Evolutionary conservation across 2,888 invertebrate genomes (phyloP).

Genomic region (Acanthacorydalis orientalis): DNA sequence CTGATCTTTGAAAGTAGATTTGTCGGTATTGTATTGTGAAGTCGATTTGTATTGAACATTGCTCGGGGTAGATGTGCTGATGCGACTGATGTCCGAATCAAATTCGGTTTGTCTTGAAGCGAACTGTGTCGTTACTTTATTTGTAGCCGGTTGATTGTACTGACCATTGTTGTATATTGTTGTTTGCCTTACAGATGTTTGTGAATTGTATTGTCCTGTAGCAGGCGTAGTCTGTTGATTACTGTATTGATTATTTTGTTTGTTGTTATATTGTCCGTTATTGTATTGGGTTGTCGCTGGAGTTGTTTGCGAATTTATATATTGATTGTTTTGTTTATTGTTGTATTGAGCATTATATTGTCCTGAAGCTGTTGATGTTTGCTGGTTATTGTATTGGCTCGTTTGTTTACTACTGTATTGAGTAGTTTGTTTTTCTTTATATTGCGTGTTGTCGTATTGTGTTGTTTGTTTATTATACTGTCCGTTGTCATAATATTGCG

Average conservation of each 20-base stretch:
- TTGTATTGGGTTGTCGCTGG: slow-evolving; percentile 8
- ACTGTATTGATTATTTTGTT: slow-evolving; percentile 8
- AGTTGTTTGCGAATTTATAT: background rate
- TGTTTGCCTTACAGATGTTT: slow-evolving; percentile 7
- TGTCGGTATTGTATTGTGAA: slow-evolving; percentile 10
- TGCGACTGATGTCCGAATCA: slow-evolving; percentile 23
- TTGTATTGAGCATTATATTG: background rate
- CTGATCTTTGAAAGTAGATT: background rate
- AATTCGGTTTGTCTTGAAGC: slow-evolving; percentile 29
- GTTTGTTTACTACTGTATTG: slow-evolving; percentile 3
- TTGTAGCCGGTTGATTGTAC: too few species aligned
- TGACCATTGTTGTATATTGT: slow-evolving; percentile 1
- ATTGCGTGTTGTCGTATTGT: slow-evolving; percentile 18
- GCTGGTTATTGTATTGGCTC: background rate
- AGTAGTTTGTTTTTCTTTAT: slow-evolving; percentile 11
- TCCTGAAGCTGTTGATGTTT: background rate
- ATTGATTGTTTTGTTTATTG: background rate
- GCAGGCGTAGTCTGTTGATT: slow-evolving; percentile 4
- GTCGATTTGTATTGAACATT: slow-evolving; percentile 13
- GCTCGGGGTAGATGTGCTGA: slow-evolving; percentile 22
- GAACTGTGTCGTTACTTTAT: slow-evolving; percentile 14
- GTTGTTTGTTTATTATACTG: slow-evolving; percentile 20
- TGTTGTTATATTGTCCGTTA: slow-evolving; percentile 10
- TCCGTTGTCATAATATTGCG: slow-evolving; percentile 12
- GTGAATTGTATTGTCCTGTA: slow-evolving; percentile 4